A percentile compares a stretch with the other conserved stretches of the same genome.
phyloP scores from a whole-genome alignment of 2,888 invertebrate genomes.

The Calameuta idolon region DNA sequence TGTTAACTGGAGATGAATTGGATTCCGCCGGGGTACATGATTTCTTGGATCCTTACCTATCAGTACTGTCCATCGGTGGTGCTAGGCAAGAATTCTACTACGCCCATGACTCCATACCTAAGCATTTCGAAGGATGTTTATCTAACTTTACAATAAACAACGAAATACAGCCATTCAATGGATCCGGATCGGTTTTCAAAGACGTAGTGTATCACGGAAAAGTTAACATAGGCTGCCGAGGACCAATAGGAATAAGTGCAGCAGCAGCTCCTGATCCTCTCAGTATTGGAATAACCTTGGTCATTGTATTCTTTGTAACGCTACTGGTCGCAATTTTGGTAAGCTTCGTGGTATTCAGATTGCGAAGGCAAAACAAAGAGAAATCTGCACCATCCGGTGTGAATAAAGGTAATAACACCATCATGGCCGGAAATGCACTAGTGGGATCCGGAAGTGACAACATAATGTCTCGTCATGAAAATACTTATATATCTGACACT shows the following conservation, averaged over 20 bases:
- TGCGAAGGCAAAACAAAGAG: constrained; percentile 88
- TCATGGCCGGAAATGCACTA: constrained; percentile 78
- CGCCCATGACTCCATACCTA: constrained; percentile 67
- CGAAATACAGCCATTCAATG: constrained; percentile 90
- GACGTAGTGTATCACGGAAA: constrained; percentile 80
- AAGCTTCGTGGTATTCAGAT: constrained; percentile 91
- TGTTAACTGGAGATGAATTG: constrained; percentile 83
- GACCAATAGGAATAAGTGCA: constrained; percentile 80
- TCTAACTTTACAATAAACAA: constrained; percentile 90
- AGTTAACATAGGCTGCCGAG: constrained; percentile 80
- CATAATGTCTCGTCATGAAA: constrained; percentile 77
- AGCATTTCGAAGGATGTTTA: constrained; percentile 89
- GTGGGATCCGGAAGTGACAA: constrained; percentile 78
- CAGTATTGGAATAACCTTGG: constrained; percentile 92
- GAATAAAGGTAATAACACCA: constrained; percentile 82
- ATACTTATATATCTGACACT: constrained; percentile 73
- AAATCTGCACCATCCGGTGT: constrained; percentile 82
- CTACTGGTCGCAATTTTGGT: constrained; percentile 89
- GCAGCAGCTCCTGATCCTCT: constrained; percentile 85
- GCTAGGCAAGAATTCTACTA: constrained; percentile 74
- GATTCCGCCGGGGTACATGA: constrained; percentile 90
- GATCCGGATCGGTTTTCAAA: constrained; percentile 84
- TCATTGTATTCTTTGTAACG: constrained; percentile 94
- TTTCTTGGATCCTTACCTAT: constrained; percentile 91
- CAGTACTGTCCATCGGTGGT: constrained; percentile 84